Evolutionary conservation across 2,113 vertebrate species (phyloP), one percentile per base, ranked within the genome.

Genomic region (Brachirus orientalis): DNA sequence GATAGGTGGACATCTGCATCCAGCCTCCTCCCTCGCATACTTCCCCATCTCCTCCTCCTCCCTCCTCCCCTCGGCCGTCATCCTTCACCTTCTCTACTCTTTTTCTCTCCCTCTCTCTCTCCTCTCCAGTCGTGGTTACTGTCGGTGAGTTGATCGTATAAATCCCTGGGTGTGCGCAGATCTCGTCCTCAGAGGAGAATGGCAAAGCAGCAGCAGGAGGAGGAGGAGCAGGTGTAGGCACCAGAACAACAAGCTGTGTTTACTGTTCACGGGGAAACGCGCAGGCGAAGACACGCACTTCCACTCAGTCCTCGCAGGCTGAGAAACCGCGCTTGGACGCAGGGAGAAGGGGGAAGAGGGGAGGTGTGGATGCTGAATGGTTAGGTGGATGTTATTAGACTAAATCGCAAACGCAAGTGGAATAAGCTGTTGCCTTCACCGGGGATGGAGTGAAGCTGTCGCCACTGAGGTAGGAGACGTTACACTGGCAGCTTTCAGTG

Each of bases 121-220:
- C 35, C 58, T 51, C 65, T 69, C 47, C 70, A n/a, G 36, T 69
- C 59, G 77, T 91, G 86, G 89, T 89, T 90, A 88, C 81, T 84
- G 80, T 83, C 87, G 71, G 85, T 90, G 84, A 88, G 84, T 52
- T 14, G 51, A 72, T 47, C 74, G 72, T 89, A 88, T 89, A 88
- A 77, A 92, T 78, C 58, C 80, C 54, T 37, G 77, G 59, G 85
- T 81, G 86, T 87, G 85, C 80, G 82, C 80, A 86, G 47, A 80
- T 60, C 65, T 62, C 77, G 46, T 68, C 79, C 65, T 87, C 71
- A 80, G 48, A 80, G 72, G 75, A 69, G 54, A 76, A 61, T 61
- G 70, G 66, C 66, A 67, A 80, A 71, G 45, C 3, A 62, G 63
- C 36, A 54, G 75, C 73, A 67, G 41, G 6, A 58, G 59, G 45